Evolutionary conservation across 2,113 vertebrate species (phyloP), one percentile per base, ranked within the genome.

Genomic region (Suricata suricatta): DNA sequence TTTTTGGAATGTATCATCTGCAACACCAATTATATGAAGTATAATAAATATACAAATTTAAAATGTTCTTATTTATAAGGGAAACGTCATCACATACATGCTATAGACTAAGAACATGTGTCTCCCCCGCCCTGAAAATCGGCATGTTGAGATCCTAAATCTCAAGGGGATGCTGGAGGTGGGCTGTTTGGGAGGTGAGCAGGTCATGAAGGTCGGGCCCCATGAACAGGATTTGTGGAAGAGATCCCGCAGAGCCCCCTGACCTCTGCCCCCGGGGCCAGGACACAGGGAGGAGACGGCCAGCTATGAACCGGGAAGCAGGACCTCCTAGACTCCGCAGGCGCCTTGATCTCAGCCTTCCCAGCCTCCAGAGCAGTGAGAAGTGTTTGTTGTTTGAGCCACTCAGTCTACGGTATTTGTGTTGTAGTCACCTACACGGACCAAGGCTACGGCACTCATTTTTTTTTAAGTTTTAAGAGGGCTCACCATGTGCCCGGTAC

Each of bases 401-500:
- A 1, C 66, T 19, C 25, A 7, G 33, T 1, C 27, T 64, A 1
- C 0, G 57, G 57, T 60, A 23, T 60, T 25, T 60, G 57, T 60
- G 3, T 23, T 35, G 15, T 0, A 31, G 31, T 5, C 3, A 10
- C 50, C 64, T 11, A 29, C 44, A 35, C 0, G 11, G 74, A n/a
- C 16, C 7, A 60, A 68, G 60, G 66, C 44, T 11, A 44, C 8
- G 41, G 10, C 11, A n/a, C 52, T 54, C 15, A 33, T 27, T 41
- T 64, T 41, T 72, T 57, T 69, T 84, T 86, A 21, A 64, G 88
- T 23, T 41, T 47, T 33, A 21, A 44, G 68, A 38, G 21, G 16
- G 1, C 50, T n/a, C 8, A 2, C 25, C n/a, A 2, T 10, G 31
- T 19, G 47, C 47, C 23, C 0, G 21, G 35, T 5, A 11, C 50